phyloP scores from a whole-genome alignment of 92 coral and sea anemone genomes.

The Paragorgia papillata region DNA sequence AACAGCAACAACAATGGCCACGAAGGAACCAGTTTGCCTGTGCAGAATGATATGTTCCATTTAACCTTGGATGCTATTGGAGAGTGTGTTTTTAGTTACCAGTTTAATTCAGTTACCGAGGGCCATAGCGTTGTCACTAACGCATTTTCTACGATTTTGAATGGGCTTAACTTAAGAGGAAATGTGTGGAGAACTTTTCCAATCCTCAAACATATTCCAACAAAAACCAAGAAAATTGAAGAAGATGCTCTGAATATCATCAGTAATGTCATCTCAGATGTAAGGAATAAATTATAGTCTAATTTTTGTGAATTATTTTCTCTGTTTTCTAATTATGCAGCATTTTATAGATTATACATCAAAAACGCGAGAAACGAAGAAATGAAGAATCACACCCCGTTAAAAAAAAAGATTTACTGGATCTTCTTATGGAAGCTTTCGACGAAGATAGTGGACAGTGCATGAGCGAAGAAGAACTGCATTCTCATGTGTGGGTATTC shows the following conservation, averaged over 20 bases:
- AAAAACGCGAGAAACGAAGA: background rate
- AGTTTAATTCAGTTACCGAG: too few species aligned
- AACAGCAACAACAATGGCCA: too few species aligned
- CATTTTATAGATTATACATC: too few species aligned
- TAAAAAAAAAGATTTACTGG: background rate
- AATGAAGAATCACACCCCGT: too few species aligned
- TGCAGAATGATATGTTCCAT: slow-evolving; percentile 36
- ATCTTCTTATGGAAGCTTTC: slow-evolving; percentile 62
- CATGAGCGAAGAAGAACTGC: slow-evolving; percentile 74
- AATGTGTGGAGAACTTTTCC: slow-evolving; percentile 23
- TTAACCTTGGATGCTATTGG: slow-evolving; percentile 50
- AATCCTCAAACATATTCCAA: slow-evolving; percentile 41
- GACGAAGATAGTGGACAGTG: slow-evolving; percentile 71
- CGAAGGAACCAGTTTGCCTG: background rate
- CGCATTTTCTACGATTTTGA: slow-evolving; percentile 30
- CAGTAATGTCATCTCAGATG: slow-evolving; percentile 40
- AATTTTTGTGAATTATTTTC: too few species aligned
- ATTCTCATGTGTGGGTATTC: slow-evolving; percentile 55
- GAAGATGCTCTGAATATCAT: slow-evolving; percentile 34
- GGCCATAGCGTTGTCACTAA: slow-evolving; percentile 34
- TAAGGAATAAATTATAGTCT: too few species aligned
- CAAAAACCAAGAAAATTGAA: slow-evolving; percentile 25
- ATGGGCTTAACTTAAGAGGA: slow-evolving; percentile 22
- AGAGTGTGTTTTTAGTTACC: slow-evolving; percentile 57
- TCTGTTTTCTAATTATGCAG: too few species aligned